Evolutionary conservation across 2,888 invertebrate species (phyloP).

Genomic region (Yponomeuta sedellus): DNA sequence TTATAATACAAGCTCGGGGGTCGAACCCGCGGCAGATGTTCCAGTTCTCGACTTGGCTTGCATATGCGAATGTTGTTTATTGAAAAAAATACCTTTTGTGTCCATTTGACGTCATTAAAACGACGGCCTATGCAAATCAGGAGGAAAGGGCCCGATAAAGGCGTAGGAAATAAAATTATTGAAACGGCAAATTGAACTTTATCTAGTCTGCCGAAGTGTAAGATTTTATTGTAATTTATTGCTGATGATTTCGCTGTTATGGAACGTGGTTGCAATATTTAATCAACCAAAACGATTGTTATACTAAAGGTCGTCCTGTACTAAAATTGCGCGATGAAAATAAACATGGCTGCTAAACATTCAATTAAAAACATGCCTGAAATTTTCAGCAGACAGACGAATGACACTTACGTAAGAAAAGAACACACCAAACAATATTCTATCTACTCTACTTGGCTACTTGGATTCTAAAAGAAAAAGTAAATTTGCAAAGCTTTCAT

Average conservation of each 20-base stretch:
- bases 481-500: too few relatives aligned
- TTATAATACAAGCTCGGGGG: conserved; percentile 23
- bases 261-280: conserved; percentile 5
- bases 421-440: too few relatives aligned
- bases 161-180: neutral
- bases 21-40: conserved; percentile 60
- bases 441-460: too few relatives aligned
- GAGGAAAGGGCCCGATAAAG: conserved; percentile 23
- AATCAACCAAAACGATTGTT: neutral
- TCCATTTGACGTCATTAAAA: conserved; percentile 68
- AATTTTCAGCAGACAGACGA: too few relatives aligned
- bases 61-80: conserved; percentile 65
- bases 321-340: too few relatives aligned
- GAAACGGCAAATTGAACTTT: conserved; percentile 34
- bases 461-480: too few relatives aligned
- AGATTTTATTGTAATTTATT: neutral
- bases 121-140: conserved; percentile 72
- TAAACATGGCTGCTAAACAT: too few relatives aligned
- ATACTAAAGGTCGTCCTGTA: too few relatives aligned
- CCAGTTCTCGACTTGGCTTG: conserved; percentile 54
- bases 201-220: conserved; percentile 17
- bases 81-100: conserved; percentile 71
- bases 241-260: neutral
- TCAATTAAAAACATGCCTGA: too few relatives aligned
- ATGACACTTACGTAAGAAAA: too few relatives aligned